Percentiles rank a stretch among this genome's conserved stretches.
These are phyloP conservation scores for Thymelicus acteon DNA, from an alignment of 2,888 invertebrate genomes.

Conservation along the genomic window DNA sequence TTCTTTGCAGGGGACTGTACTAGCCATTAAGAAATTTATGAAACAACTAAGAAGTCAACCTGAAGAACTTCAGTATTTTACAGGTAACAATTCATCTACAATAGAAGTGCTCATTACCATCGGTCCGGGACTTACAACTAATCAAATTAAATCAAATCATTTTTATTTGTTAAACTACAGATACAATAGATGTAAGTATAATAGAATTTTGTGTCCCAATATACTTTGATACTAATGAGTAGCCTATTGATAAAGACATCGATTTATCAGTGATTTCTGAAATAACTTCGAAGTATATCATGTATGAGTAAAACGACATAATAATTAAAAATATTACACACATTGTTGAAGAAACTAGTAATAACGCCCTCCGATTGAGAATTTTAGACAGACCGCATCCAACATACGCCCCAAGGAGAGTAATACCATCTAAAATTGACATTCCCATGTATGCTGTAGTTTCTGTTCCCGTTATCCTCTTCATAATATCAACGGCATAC, in stretches of 20 bases:
- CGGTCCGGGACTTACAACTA: too few relatives aligned
- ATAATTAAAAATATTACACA: conserved; percentile 42
- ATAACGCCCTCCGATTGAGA: conserved; percentile 49
- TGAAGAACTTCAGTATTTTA: too few relatives aligned
- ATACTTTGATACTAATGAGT: too few relatives aligned
- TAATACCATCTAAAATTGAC: conserved; percentile 46
- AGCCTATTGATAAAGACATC: conserved; percentile 55
- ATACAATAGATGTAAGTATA: too few relatives aligned
- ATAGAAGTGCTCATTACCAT: too few relatives aligned
- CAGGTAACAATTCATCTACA: too few relatives aligned
- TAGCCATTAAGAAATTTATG: too few relatives aligned
- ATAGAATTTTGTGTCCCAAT: too few relatives aligned
- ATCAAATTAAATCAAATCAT: too few relatives aligned
- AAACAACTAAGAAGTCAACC: too few relatives aligned
- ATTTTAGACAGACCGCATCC: conserved; percentile 54
- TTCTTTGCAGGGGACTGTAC: too few relatives aligned
- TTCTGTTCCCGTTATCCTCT: conserved; percentile 42
- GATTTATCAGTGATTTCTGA: conserved; percentile 49
- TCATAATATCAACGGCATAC: conserved; percentile 46
- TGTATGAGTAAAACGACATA: conserved; percentile 46
- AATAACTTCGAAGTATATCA: conserved; percentile 39
- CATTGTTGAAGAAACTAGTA: conserved; percentile 46
- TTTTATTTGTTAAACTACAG: too few relatives aligned
- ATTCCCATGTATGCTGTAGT: conserved; percentile 44
- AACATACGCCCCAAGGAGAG: conserved; percentile 56